Evolutionary conservation across 2,113 vertebrate species (phyloP), one percentile per base, ranked within the genome.

Genomic region (Elgaria multicarinata): DNA sequence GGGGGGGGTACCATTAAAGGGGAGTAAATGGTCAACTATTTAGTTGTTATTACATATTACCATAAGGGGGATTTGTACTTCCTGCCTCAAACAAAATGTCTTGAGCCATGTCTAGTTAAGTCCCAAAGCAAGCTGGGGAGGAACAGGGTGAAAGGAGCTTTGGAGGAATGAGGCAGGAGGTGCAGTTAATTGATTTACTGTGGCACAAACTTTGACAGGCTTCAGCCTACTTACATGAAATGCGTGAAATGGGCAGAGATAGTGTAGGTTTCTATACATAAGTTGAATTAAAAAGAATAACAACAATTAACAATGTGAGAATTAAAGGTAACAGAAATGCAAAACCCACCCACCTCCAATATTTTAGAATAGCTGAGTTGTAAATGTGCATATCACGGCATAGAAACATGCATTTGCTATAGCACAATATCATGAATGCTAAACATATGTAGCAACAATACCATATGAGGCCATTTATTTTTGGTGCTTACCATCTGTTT

Each of bases 391-490:
- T 84, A 69, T 64, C 58, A 24, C 10, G 46, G 6, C 22, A 10
- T 67, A 83, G 18, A 83, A 83, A 67, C 28, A 44, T 18, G 26
- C 55, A 83, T 44, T 83, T 44, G 42, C 75, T 83, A 14, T 6
- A 67, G 26, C 20, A 67, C 33, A 4, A 33, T 20, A 46, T 69
- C 24, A 7, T 66, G 64, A 69, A 84, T 69, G 24, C 20, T 36
- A 78, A 33, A 78, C 58, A 82, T 44, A 62, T 28, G 24, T 42
- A 2, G 39, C 62, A 62, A 67, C 62, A 71, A 71, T n/a, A n/a
- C 20, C 42, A 82, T 87, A 74, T 75, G 64, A 44, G 31, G 86
- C 80, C 90, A 87, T 81, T 82, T 75, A 14, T 39, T 46, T 84
- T 86, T 75, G 18, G 12, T 83, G 66, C 46, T 42, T 78, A 0